Percentiles rank a stretch among this genome's conserved stretches.
phyloP scores from a whole-genome alignment of 2,113 vertebrate species.

The Empidonax traillii region DNA sequence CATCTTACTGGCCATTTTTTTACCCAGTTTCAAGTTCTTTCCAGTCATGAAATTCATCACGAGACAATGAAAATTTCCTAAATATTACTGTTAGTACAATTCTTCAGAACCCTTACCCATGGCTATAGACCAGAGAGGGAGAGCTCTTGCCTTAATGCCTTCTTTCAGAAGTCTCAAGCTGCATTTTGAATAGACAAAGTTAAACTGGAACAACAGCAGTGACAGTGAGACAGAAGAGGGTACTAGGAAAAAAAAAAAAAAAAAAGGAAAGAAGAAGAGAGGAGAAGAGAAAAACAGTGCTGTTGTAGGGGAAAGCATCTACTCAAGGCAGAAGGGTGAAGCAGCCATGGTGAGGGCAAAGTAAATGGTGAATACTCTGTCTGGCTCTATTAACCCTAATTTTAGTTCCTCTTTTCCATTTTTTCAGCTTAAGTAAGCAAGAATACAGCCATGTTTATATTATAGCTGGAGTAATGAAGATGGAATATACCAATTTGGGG shows the following conservation, averaged over 20 bases:
- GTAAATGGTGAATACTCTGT: background rate
- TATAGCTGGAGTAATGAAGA: slow-evolving; percentile 64
- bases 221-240: background rate
- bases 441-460: slow-evolving; percentile 45
- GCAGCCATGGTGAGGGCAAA: background rate
- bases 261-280: background rate
- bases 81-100: background rate
- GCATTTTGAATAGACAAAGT: background rate
- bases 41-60: background rate
- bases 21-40: background rate
- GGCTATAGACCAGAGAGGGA: background rate
- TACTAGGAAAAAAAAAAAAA: background rate
- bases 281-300: background rate
- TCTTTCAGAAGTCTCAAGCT: background rate
- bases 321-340: background rate
- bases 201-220: background rate
- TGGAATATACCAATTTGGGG: slow-evolving; percentile 56
- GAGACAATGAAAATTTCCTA: background rate
- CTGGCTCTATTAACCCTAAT: slow-evolving; percentile 48
- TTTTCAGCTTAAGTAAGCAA: slow-evolving; percentile 62
- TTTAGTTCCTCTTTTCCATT: slow-evolving; percentile 50
- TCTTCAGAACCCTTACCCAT: background rate
- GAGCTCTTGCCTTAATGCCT: background rate
- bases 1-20: background rate
- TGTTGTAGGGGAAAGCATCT: background rate